These are phyloP conservation scores for Graphium colonna DNA, from an alignment of 2,888 invertebrate genomes.

Conservation along the genomic window DNA sequence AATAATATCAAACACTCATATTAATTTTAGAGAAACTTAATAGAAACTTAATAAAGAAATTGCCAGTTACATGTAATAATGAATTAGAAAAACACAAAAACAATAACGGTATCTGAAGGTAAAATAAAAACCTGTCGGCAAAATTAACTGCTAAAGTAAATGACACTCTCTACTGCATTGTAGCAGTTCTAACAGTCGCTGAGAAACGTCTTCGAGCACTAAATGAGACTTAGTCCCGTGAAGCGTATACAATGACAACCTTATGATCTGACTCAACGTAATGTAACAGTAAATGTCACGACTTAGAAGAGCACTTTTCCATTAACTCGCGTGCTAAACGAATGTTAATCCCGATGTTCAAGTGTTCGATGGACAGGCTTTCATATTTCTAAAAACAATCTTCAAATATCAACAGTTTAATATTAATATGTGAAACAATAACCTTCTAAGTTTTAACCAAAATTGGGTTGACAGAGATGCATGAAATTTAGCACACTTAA, in stretches of 20 bases:
- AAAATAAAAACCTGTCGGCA: neutral
- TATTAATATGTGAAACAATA: neutral
- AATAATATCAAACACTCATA: too few relatives aligned
- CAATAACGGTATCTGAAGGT: too few relatives aligned
- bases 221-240: conserved; percentile 11
- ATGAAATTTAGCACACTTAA: too few relatives aligned
- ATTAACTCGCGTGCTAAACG: conserved; percentile 32
- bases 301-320: conserved; percentile 26
- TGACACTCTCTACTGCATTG: neutral
- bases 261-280: conserved; percentile 16
- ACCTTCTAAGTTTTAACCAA: neutral
- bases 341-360: conserved; percentile 33
- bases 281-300: conserved; percentile 19
- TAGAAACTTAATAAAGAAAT: too few relatives aligned
- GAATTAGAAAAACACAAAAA: too few relatives aligned
- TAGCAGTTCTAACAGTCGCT: too few relatives aligned
- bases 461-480: neutral
- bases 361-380: conserved; percentile 4
- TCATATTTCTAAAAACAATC: neutral
- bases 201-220: neutral
- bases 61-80: too few relatives aligned
- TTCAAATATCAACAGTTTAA: neutral
- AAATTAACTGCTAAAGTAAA: too few relatives aligned
- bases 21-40: too few relatives aligned
- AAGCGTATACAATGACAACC: conserved; percentile 18